phyloP scores from a whole-genome alignment of 2,113 vertebrate genomes.

The Rhynchopsitta pachyrhyncha region DNA sequence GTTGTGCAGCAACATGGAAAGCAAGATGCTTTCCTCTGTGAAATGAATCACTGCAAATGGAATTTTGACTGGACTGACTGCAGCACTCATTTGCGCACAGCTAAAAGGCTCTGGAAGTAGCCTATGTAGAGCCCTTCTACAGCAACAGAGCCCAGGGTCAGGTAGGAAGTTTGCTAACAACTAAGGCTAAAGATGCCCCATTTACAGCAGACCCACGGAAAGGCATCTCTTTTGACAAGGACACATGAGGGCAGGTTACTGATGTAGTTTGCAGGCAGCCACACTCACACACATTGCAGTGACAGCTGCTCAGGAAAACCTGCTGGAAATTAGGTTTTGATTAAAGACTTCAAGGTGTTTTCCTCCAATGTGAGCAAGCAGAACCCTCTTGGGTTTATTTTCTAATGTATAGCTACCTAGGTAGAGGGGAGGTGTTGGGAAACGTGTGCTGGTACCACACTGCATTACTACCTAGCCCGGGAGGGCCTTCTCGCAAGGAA shows the following conservation, averaged over 20 bases:
- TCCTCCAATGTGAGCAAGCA: not conserved
- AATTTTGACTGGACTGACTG: not conserved
- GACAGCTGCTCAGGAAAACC: not conserved
- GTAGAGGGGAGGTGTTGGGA: not conserved
- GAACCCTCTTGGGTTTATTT: not conserved
- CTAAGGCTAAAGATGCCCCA: not conserved
- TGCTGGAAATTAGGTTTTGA: not conserved
- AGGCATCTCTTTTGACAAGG: not conserved
- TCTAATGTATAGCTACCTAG: not conserved
- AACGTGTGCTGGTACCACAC: rapidly evolving
- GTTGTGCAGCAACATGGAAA: not conserved
- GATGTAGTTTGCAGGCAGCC: not conserved
- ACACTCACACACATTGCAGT: not conserved
- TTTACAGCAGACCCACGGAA: not conserved
- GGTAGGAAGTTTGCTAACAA: not conserved
- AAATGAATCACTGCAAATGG: not conserved
- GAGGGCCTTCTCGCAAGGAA: not conserved
- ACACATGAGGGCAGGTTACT: not conserved
- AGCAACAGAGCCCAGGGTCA: not conserved
- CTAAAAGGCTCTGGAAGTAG: not conserved
- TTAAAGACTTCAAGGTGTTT: not conserved
- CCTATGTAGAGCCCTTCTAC: rapidly evolving
- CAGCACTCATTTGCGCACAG: not conserved
- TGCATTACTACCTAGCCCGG: not conserved
- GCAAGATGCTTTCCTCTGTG: not conserved